These are phyloP conservation scores for Centruroides sculpturatus DNA, from an alignment of 1,140 invertebrate genomes.

Conservation along the genomic window DNA sequence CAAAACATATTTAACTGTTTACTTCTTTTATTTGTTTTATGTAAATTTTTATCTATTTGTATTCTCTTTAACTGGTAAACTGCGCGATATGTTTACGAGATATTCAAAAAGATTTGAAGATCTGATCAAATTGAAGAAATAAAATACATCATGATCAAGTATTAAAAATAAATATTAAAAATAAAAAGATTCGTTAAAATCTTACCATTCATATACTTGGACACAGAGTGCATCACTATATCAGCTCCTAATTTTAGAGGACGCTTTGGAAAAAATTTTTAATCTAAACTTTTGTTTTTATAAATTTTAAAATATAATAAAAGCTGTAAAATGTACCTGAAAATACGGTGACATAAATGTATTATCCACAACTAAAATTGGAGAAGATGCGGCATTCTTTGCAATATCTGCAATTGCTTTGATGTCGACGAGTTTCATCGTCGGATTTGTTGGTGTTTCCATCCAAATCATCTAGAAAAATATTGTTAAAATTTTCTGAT, in stretches of 20 bases:
- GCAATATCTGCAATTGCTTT: slow-evolving; percentile 49
- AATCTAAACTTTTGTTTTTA: no score
- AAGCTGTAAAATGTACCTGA: slow-evolving; percentile 40
- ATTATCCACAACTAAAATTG: slow-evolving; percentile 83
- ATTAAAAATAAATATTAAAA: no score
- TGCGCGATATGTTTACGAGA: no score
- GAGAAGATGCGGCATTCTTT: slow-evolving; percentile 38
- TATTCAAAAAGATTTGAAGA: no score
- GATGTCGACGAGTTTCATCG: slow-evolving; percentile 83
- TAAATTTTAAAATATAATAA: not conserved
- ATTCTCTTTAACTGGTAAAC: no score
- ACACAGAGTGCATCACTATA: slow-evolving; percentile 80
- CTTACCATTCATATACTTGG: slow-evolving; percentile 91
- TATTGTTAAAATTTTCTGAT: not conserved
- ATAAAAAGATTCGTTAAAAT: no score
- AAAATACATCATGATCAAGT: no score
- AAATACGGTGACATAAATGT: slow-evolving; percentile 94
- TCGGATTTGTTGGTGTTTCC: slow-evolving; percentile 93
- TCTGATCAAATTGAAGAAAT: no score
- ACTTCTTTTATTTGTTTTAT: no score
- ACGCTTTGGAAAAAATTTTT: no score
- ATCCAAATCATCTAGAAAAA: slow-evolving; percentile 75
- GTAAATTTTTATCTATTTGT: no score
- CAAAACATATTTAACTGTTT: no score
- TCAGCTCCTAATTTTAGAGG: slow-evolving; percentile 85